phyloP scores from a whole-genome alignment of 2,797 vertebrate genomes.

The Tapera naevia region DNA sequence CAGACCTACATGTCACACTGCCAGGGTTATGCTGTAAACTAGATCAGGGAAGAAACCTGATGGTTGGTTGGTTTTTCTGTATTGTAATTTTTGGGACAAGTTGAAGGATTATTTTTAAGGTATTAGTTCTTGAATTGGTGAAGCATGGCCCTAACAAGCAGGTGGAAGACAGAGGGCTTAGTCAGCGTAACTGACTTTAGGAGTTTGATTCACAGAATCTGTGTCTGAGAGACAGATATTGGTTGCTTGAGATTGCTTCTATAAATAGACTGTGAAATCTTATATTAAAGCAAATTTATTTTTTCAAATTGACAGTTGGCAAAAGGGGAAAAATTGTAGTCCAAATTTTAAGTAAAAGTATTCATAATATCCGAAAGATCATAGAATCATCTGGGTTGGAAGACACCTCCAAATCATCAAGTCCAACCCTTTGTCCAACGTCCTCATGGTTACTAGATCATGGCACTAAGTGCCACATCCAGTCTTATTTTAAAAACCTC shows the following conservation, averaged over 20 bases:
- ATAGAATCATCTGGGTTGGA: too few relatives aligned
- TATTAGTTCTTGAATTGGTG: neutral
- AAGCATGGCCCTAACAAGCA: accelerated
- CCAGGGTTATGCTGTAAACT: neutral
- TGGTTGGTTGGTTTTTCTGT: neutral
- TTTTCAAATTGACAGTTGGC: neutral
- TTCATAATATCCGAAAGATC: neutral
- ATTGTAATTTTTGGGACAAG: neutral
- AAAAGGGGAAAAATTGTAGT: neutral
- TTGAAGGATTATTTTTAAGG: neutral
- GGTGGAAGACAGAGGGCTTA: neutral
- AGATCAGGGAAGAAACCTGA: neutral
- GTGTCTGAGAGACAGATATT: neutral
- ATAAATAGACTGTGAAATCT: neutral
- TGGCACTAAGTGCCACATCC: too few relatives aligned
- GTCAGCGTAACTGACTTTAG: neutral
- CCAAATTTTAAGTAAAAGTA: neutral
- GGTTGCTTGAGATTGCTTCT: neutral
- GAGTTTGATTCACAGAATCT: neutral
- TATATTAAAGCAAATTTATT: neutral
- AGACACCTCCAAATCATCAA: too few relatives aligned
- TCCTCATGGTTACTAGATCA: too few relatives aligned
- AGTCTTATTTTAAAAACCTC: too few relatives aligned
- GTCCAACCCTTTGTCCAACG: too few relatives aligned
- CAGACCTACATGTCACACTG: neutral